Evolutionary conservation across 2,113 vertebrate genomes (phyloP).

Genomic region (Chloropsis hardwickii): DNA sequence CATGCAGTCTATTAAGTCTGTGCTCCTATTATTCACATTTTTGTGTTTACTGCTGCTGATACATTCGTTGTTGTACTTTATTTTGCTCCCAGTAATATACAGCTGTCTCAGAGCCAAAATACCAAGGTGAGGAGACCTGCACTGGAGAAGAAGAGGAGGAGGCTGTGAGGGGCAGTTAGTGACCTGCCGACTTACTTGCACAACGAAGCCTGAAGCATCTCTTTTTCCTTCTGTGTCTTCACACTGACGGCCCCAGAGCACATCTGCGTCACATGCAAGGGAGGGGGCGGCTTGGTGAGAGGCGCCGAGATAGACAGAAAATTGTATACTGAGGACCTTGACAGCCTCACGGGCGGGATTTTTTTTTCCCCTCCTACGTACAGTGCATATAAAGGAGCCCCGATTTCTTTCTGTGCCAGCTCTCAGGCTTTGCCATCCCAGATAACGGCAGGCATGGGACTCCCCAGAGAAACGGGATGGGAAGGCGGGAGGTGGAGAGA

Average conservation of each 20-base stretch:
- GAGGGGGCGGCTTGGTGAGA: constrained; percentile 31
- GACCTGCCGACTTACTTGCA: constrained; percentile 59
- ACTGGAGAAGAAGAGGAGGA: not conserved
- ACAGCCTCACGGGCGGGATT: constrained; percentile 55
- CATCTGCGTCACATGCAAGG: constrained; percentile 70
- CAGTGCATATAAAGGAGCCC: constrained; percentile 32
- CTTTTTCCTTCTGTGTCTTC: not conserved
- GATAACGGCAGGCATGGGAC: constrained; percentile 9
- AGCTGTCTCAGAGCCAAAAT: not conserved
- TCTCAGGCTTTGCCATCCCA: constrained; percentile 28
- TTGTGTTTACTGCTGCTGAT: not conserved
- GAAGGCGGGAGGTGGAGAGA: not conserved
- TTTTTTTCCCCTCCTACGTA: constrained; percentile 1
- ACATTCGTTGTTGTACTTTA: not conserved
- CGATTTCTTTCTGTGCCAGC: not conserved
- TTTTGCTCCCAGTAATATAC: not conserved
- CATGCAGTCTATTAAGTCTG: constrained; percentile 35
- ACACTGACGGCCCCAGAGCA: constrained; percentile 52
- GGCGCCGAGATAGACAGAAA: constrained; percentile 58
- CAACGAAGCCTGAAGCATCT: constrained; percentile 38
- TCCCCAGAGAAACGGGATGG: constrained; percentile 22
- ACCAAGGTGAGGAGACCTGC: not conserved
- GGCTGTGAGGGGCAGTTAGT: not conserved
- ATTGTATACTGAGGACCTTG: constrained; percentile 67
- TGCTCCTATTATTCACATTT: not conserved